These are phyloP conservation scores for Luffia ferchaultella DNA, from an alignment of 2,888 invertebrate genomes.

Conservation along the genomic window DNA sequence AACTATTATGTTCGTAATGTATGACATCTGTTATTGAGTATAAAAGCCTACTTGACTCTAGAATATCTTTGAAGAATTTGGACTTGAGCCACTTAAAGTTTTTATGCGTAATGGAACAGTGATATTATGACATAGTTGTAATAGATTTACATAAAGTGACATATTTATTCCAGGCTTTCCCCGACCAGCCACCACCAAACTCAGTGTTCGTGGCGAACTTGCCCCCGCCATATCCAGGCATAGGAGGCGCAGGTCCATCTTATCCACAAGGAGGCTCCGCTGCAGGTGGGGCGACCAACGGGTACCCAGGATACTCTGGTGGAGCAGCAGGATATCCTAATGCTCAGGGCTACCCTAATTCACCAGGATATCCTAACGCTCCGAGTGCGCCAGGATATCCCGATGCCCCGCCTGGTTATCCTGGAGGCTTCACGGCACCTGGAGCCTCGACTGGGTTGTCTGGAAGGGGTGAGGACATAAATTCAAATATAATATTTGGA, in stretches of 20 bases:
- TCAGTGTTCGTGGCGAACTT: slow-evolving; percentile 89
- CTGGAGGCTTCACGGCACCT: slow-evolving; percentile 18
- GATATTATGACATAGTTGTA: background rate
- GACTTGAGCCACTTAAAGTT: no score
- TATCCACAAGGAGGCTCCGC: slow-evolving; percentile 30
- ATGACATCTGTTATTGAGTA: no score
- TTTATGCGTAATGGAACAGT: no score
- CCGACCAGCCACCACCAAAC: slow-evolving; percentile 76
- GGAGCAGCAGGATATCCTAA: slow-evolving; percentile 17
- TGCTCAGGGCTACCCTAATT: slow-evolving; percentile 21
- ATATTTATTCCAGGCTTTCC: slow-evolving; percentile 59
- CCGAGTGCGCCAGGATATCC: slow-evolving; percentile 15
- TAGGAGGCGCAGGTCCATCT: slow-evolving; percentile 38
- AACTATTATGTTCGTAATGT: no score
- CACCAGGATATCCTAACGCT: slow-evolving; percentile 25
- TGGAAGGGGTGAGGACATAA: slow-evolving; percentile 34
- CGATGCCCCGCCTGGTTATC: slow-evolving; percentile 19
- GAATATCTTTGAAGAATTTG: no score
- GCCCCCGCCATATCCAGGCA: slow-evolving; percentile 95
- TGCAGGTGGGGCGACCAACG: slow-evolving; percentile 11
- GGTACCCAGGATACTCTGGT: slow-evolving; percentile 18
- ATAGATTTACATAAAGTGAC: background rate
- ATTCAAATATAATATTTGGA: background rate
- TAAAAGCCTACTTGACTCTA: no score
- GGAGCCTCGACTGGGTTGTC: slow-evolving; percentile 33